Evolutionary conservation across 2,888 invertebrate genomes (phyloP), one percentile per base, ranked within the genome.

Genomic region (Scaptomyza reducta): DNA sequence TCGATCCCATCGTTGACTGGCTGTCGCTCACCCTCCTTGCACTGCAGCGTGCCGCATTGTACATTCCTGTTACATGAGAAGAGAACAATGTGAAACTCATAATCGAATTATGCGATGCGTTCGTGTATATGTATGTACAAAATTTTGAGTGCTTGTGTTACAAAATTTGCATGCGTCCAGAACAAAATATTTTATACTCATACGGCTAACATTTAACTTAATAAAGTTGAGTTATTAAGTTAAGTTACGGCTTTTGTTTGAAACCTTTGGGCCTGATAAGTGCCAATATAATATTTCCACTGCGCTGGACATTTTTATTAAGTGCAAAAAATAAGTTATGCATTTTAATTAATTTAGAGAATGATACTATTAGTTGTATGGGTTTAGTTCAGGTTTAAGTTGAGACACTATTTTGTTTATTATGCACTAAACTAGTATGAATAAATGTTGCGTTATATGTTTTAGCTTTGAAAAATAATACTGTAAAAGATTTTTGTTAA

Each of bases 31-130:
- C 99, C 99, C 63, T 95, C 94, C 91, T 97, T 96, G 91, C 99
- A 99, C 90, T 99, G 99, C 71, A 99, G 93, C 1, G 98, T 96
- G 13, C 99, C 99, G 91, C 99, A 99, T 79, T 95, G 94, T 29
- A 98, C 96, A 92, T 99, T 97, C 89, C 97, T 97, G 45, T 38
- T 16, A 31, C 10, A 29, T 2, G 42, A 50, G 3, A 49, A 33
- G 22, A 38, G 14, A 53, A 35, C 33, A 55, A 29, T 2, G 35
- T 9, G 14, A 16, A 16, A 40, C 38, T 40, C 16, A 40, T 16
- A 40, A 40, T 40, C 40, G 10, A 40, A 40, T 40, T 40, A 40
- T 40, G 5, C 5, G 16, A 7, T 38, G 14, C 14, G 35, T 6
- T 6, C n/a, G 35, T 35, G 33, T 33, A 13, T 13, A n/a, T 22